A percentile compares a stretch with the other conserved stretches of the same genome.
Evolutionary conservation across 2,888 invertebrate species (phyloP).

Genomic region (Mythimna pallens): DNA sequence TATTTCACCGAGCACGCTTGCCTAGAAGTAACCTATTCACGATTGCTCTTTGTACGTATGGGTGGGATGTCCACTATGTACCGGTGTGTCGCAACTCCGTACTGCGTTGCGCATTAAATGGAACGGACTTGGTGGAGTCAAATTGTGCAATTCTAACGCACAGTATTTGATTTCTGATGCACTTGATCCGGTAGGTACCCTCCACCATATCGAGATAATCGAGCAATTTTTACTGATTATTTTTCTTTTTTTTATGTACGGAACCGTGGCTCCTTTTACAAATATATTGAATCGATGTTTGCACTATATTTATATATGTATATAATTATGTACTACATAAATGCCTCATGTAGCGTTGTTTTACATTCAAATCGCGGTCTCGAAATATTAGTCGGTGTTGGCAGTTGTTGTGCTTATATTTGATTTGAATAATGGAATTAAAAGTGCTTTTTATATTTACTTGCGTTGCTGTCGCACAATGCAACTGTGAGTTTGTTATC

Average conservation of each 20-base stretch:
- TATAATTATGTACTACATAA: conserved; percentile 19
- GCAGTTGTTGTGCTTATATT: conserved; percentile 37
- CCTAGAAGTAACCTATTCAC: too few relatives aligned
- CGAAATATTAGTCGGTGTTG: conserved; percentile 43
- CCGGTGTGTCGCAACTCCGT: too few relatives aligned
- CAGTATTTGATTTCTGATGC: neutral
- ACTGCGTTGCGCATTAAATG: too few relatives aligned
- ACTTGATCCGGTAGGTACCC: conserved; percentile 33
- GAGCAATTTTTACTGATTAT: conserved; percentile 4
- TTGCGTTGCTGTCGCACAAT: conserved; percentile 63
- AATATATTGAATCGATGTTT: conserved; percentile 50
- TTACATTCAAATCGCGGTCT: conserved; percentile 60
- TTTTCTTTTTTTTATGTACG: conserved; percentile 22
- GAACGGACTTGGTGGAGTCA: too few relatives aligned
- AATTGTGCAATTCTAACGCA: too few relatives aligned
- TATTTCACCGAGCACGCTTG: too few relatives aligned
- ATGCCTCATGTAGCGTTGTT: conserved; percentile 56
- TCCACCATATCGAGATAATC: conserved; percentile 3
- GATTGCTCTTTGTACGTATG: too few relatives aligned
- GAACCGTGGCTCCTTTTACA: conserved; percentile 43
- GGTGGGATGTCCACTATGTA: too few relatives aligned
- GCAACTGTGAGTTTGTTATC: conserved; percentile 70
- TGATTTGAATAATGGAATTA: conserved; percentile 72
- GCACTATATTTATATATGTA: conserved; percentile 49
- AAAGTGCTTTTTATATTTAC: conserved; percentile 72